Evolutionary conservation across 2,888 invertebrate species (phyloP), one percentile per base, ranked within the genome.

Genomic region (Drosophila tripunctata): DNA sequence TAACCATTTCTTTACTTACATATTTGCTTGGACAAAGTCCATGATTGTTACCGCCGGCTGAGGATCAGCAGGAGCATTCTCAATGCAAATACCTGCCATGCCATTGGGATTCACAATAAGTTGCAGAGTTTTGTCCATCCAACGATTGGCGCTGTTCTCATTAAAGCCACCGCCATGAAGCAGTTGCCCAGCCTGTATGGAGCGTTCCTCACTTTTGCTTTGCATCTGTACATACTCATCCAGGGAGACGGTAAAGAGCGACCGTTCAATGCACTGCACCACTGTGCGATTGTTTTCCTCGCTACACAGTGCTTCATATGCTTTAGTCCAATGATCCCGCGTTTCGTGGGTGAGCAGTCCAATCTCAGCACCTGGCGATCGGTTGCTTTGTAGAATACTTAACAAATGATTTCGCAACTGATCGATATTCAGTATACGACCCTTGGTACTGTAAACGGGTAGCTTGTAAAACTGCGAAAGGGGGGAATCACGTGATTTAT

Each of bases 51-150:
- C 96, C 73, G 98, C 94, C 0, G 98, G 97, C 75, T 96, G 96
- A 1, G 97, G 98, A 92, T 99, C 98, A 35, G 97, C 97, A 0
- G 98, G 96, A 2, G 97, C 96, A 91, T 98, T 98, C 91, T 99
- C 99, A 90, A 98, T 97, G 22, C 96, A 96, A 65, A 98, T 92
- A 0, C 98, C 98, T 57, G 95, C 94, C 65, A 94, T 93, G 14
- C 98, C 98, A 89, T 96, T 95, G 47, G 93, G 92, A 66, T 96
- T 95, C 38, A 98, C 93, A 67, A 97, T 93, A 88, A 96, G 95
- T 95, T 97, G 91, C 67, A 99, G 92, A 0, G 97, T 97, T 93
- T 99, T 99, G 90, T 99, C 98, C 92, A 95, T 98, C 98, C 98
- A 99, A 17, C 98, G 93, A 91, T 99, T 99, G 38, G 93, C 95